A percentile compares a stretch with the other conserved stretches of the same genome.
These are phyloP conservation scores for Caenorhabditis latens DNA, from an alignment of 1,140 invertebrate species.

Conservation along the genomic window DNA sequence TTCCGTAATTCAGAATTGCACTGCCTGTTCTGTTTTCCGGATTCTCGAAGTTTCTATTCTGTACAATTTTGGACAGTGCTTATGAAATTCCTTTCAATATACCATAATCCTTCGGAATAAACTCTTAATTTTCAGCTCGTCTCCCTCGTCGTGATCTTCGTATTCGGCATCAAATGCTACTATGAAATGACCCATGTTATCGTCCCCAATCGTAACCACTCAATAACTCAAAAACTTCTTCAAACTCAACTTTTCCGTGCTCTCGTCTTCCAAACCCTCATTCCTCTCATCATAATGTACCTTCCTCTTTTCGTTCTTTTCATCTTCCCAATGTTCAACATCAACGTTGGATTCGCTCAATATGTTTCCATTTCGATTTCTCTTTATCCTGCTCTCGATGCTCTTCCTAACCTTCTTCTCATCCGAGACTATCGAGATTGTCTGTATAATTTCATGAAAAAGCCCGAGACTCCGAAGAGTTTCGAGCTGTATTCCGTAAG, in stretches of 20 bases:
- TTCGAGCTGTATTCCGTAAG: not conserved
- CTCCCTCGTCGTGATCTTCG: not conserved
- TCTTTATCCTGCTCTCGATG: constrained; percentile 15
- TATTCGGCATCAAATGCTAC: constrained; percentile 21
- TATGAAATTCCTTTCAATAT: too few relatives aligned
- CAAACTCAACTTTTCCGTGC: constrained; percentile 33
- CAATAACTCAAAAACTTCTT: constrained; percentile 19
- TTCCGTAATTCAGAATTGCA: too few relatives aligned
- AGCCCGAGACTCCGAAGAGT: not conserved
- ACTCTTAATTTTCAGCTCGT: not conserved
- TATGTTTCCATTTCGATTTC: constrained; percentile 19
- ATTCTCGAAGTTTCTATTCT: too few relatives aligned
- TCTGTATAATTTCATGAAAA: not conserved
- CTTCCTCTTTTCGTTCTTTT: constrained; percentile 2
- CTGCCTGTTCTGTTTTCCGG: too few relatives aligned
- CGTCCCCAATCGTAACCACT: not conserved
- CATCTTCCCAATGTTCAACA: constrained; percentile 16
- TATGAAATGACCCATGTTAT: constrained; percentile 20
- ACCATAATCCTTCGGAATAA: not conserved
- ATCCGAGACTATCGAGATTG: constrained; percentile 26
- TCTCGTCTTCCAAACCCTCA: constrained; percentile 37
- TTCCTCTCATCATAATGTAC: constrained; percentile 3
- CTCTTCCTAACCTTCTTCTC: constrained; percentile 13
- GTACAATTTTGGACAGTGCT: too few relatives aligned
- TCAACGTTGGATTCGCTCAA: constrained; percentile 21